These are phyloP conservation scores for Tinea pellionella DNA, from an alignment of 2,888 invertebrate species.

Conservation along the genomic window DNA sequence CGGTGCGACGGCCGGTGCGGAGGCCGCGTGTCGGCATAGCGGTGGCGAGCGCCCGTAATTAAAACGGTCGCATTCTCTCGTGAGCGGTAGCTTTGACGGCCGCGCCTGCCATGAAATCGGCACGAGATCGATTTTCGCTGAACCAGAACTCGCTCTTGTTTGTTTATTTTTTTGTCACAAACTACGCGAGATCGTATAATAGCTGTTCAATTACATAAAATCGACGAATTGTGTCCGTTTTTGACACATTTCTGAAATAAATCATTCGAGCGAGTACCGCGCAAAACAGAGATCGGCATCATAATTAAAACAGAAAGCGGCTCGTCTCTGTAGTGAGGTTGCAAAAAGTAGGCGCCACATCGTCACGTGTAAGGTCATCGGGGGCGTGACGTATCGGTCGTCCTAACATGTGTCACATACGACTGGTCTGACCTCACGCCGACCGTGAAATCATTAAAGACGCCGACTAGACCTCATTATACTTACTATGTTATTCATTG, in stretches of 20 bases:
- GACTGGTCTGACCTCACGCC: neutral
- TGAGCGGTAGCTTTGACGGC: neutral
- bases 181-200: too few relatives aligned
- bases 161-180: too few relatives aligned
- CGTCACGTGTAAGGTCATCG: neutral
- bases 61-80: neutral
- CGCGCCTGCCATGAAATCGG: neutral
- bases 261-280: too few relatives aligned
- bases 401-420: neutral
- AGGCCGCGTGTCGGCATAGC: constrained; percentile 25
- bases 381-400: neutral
- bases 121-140: neutral
- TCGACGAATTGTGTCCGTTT: too few relatives aligned
- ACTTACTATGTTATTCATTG: too few relatives aligned
- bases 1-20: constrained; percentile 18
- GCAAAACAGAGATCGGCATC: neutral
- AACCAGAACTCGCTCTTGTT: neutral
- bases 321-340: neutral
- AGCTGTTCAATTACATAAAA: too few relatives aligned
- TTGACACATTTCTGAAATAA: too few relatives aligned
- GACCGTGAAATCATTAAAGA: neutral
- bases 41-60: neutral
- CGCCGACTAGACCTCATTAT: neutral
- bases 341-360: neutral
- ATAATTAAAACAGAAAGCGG: neutral